Evolutionary conservation across 2,113 vertebrate genomes (phyloP).

Genomic region (Tachysurus fulvidraco): DNA sequence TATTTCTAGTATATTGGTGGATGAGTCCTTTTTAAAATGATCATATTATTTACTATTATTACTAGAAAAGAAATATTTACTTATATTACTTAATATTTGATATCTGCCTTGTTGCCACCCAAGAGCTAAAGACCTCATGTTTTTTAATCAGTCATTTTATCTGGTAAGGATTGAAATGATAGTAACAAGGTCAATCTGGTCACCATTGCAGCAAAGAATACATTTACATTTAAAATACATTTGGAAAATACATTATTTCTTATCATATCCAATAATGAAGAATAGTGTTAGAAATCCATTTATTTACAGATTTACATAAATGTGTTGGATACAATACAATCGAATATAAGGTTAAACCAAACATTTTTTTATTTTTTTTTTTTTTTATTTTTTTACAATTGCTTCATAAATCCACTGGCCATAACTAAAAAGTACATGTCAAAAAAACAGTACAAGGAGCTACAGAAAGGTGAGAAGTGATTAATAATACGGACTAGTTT

Average conservation of each 20-base stretch:
- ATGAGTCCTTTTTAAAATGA: not conserved
- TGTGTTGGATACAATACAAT: constrained; percentile 5
- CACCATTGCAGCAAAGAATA: constrained; percentile 68
- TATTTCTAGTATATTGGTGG: not conserved
- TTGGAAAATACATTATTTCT: constrained; percentile 58
- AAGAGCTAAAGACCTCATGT: too few relatives aligned
- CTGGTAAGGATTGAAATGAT: not conserved
- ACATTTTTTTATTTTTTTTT: too few relatives aligned
- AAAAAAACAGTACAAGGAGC: constrained; percentile 50
- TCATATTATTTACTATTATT: not conserved
- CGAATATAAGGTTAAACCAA: constrained; percentile 39
- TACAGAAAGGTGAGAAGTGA: constrained; percentile 45
- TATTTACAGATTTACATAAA: not conserved
- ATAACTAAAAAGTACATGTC: constrained; percentile 35
- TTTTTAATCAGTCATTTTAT: not conserved
- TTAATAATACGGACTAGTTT: constrained; percentile 51
- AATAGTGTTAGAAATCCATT: not conserved
- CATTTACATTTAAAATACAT: constrained; percentile 45
- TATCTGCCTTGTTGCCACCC: too few relatives aligned
- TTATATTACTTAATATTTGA: not conserved
- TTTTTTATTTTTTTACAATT: too few relatives aligned
- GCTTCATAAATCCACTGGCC: constrained; percentile 56
- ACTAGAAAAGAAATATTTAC: not conserved
- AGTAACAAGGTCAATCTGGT: constrained; percentile 51
- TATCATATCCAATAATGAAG: not conserved